phyloP scores from a whole-genome alignment of 2,113 vertebrate genomes.

The Sylvilagus bachmani region DNA sequence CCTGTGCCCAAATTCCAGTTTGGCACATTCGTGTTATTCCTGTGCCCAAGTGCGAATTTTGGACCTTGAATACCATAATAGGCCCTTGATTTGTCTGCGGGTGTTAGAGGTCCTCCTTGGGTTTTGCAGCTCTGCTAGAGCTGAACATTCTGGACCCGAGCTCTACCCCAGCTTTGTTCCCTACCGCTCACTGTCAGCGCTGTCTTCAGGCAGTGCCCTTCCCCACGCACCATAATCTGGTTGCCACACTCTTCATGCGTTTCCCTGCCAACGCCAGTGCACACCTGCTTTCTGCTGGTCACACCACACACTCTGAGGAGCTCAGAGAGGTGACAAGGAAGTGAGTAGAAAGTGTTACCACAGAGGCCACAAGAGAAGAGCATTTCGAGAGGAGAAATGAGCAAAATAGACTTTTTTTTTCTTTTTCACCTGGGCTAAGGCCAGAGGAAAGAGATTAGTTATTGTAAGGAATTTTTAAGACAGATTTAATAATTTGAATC shows the following conservation, averaged over 20 bases:
- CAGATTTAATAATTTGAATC: not conserved
- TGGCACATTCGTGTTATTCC: not conserved
- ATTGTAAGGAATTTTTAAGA: not conserved
- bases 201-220: not conserved
- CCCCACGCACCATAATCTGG: not conserved
- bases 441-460: not conserved
- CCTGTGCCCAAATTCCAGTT: not conserved
- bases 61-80: not conserved
- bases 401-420: not conserved
- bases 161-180: not conserved
- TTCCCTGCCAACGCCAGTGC: not conserved
- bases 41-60: not conserved
- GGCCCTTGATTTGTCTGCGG: not conserved
- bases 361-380: not conserved
- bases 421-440: not conserved
- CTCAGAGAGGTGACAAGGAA: conserved; percentile 22
- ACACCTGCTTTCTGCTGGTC: not conserved
- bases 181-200: not conserved
- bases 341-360: not conserved
- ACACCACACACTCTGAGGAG: not conserved
- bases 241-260: not conserved
- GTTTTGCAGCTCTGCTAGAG: not conserved
- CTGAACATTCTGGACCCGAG: not conserved
- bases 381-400: not conserved
- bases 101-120: not conserved